phyloP scores from a whole-genome alignment of 2,888 invertebrate species.

The Heteromyza rotundicornis region DNA sequence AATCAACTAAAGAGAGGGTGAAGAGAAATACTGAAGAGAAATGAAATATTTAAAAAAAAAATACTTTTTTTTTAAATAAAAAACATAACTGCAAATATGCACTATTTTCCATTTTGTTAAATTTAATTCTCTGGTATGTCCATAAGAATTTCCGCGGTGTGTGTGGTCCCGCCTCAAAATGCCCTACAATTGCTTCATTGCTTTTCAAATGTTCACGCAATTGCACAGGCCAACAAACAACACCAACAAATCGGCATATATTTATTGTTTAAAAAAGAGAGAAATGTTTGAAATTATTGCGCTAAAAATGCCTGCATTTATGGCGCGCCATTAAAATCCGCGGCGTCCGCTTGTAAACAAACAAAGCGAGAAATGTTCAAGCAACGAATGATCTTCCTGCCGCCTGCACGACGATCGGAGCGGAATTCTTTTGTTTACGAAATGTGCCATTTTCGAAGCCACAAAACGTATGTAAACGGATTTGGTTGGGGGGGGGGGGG shows the following conservation, averaged over 20 bases:
- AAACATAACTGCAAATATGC: too few relatives aligned
- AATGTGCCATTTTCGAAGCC: not conserved
- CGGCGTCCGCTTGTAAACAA: not conserved
- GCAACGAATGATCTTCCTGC: not conserved
- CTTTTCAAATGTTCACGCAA: not conserved
- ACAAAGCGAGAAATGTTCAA: too few relatives aligned
- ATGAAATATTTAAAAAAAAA: too few relatives aligned
- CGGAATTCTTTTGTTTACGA: too few relatives aligned
- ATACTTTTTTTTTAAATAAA: too few relatives aligned
- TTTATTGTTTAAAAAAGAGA: not conserved
- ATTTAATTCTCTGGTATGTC: too few relatives aligned
- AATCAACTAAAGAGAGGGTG: too few relatives aligned
- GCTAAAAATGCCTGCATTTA: not conserved
- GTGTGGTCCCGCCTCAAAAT: not conserved
- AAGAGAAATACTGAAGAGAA: too few relatives aligned
- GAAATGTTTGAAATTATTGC: not conserved
- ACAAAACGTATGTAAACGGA: not conserved
- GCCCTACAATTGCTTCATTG: not conserved
- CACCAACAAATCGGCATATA: not conserved
- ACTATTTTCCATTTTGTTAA: too few relatives aligned
- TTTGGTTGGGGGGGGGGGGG: too few relatives aligned
- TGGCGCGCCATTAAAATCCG: not conserved
- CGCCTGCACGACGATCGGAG: too few relatives aligned
- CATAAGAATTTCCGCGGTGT: too few relatives aligned
- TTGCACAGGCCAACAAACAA: not conserved